Conservation (phyloP, 2,888 invertebrate species). For the Apoda limacodes region DNA sequence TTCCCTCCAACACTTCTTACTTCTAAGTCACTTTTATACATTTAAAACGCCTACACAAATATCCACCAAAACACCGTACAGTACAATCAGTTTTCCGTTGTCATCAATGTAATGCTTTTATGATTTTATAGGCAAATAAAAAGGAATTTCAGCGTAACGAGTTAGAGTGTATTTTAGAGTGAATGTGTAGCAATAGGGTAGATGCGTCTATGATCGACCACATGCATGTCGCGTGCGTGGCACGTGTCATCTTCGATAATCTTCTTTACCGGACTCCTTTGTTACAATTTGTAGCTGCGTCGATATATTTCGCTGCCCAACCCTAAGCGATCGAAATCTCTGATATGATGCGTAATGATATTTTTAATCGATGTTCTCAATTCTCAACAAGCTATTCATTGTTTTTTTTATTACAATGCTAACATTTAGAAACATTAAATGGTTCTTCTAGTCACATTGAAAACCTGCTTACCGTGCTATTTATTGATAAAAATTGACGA, state of each 20-base stretch:
- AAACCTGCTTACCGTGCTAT: no score
- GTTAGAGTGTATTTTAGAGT: slow-evolving; percentile 22
- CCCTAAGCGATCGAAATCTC: slow-evolving; percentile 51
- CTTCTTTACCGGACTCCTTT: slow-evolving; percentile 62
- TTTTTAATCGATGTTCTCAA: slow-evolving; percentile 60
- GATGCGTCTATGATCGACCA: slow-evolving; percentile 41
- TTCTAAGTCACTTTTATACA: slow-evolving; percentile 41
- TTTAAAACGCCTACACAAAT: slow-evolving; percentile 18
- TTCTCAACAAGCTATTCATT: slow-evolving; percentile 39
- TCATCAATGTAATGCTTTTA: no score
- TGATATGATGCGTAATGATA: slow-evolving; percentile 64
- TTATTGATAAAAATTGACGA: no score
- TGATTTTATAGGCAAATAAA: slow-evolving; percentile 10
- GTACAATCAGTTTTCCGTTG: slow-evolving; percentile 31
- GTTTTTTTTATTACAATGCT: slow-evolving; percentile 13
- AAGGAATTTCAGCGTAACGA: slow-evolving; percentile 6
- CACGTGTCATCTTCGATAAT: slow-evolving; percentile 63
- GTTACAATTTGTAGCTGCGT: slow-evolving; percentile 64
- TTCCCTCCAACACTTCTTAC: slow-evolving; percentile 65
- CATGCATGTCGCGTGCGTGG: slow-evolving; percentile 54
- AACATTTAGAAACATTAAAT: no score
- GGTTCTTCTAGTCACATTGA: no score
- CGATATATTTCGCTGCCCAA: slow-evolving; percentile 37
- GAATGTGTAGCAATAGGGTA: slow-evolving; percentile 33
- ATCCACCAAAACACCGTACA: slow-evolving; percentile 17